Evolutionary conservation across 1,140 invertebrate genomes (phyloP).

Genomic region (Nebria ingens): DNA sequence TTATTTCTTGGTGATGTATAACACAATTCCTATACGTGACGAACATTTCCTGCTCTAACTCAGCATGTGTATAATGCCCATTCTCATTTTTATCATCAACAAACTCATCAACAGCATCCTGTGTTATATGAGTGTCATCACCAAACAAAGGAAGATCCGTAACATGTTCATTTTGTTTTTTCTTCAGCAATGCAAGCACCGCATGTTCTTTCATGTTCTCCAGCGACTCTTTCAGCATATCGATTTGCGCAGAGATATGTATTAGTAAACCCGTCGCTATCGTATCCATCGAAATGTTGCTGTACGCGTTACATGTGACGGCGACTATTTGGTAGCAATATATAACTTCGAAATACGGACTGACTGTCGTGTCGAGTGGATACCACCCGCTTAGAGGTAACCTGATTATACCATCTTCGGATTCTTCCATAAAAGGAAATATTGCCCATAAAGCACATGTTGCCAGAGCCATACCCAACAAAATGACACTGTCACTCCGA

Average conservation of each 20-base stretch:
- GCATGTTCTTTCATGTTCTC: conserved; percentile 5
- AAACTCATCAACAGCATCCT: conserved; percentile 1
- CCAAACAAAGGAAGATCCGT: too few species aligned
- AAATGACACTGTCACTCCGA: conserved; percentile 13
- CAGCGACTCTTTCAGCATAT: conserved; percentile 20
- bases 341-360: conserved; percentile 16
- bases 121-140: background rate
- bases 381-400: conserved; percentile 23
- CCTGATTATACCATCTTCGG: background rate
- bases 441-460: conserved; percentile 19
- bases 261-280: conserved; percentile 20
- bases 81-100: background rate
- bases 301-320: conserved; percentile 16
- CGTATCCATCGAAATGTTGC: conserved; percentile 19
- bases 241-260: conserved; percentile 18
- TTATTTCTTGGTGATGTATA: conserved; percentile 20
- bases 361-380: conserved; percentile 18
- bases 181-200: background rate
- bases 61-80: background rate
- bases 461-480: conserved; percentile 11
- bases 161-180: background rate
- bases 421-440: conserved; percentile 17
- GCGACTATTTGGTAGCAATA: conserved; percentile 22
- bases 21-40: conserved; percentile 16
- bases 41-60: background rate